Evolutionary conservation across 2,888 invertebrate genomes (phyloP), one percentile per base, ranked within the genome.

Genomic region (Lasioglossum oenotherae): DNA sequence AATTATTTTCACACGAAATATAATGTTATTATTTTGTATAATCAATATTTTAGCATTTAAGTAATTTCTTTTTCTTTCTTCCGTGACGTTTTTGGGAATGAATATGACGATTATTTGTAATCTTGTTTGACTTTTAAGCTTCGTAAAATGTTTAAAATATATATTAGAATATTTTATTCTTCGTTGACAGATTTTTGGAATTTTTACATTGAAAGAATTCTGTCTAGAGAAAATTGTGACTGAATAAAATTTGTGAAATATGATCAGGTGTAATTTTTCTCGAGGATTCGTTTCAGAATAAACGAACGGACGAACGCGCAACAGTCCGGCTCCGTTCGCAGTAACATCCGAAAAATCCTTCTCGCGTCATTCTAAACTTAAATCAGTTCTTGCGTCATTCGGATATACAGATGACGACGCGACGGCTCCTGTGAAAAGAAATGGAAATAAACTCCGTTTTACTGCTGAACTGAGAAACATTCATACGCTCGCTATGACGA

Each of bases 331-430:
- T 31, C 27, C 27, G 19, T 23, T 67, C 19, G 44, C 23, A n/a
- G 31, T 38, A 69, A 31, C 72, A n/a, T 46, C 31, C 46, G 16
- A 53, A 67, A 53, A 72, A 73, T 73, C 35, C 35, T 81, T 53
- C 49, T 19, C 76, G 19, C 38, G 82, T 71, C 60, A 49, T 81
- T 64, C 81, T 81, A 83, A 76, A 81, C 72, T 76, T 83, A 60
- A 83, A 83, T 84, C 72, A 44, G 49, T 23, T 72, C 81, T 81
- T 84, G 64, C 83, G 76, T 84, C 83, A 84, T 38, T 77, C 67
- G 31, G 49, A 41, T 64, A 80, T 49, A 74, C 80, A 71, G 44
- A 31, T n/a, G 44, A 31, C 35, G 72, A 53, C 27, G 72, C 35
- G 72, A 53, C 27, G 72, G 53, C 53, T 77, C 73, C 73, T 53